Evolutionary conservation across 1,140 invertebrate species (phyloP), one percentile per base, ranked within the genome.

Genomic region (Planococcus citri): DNA sequence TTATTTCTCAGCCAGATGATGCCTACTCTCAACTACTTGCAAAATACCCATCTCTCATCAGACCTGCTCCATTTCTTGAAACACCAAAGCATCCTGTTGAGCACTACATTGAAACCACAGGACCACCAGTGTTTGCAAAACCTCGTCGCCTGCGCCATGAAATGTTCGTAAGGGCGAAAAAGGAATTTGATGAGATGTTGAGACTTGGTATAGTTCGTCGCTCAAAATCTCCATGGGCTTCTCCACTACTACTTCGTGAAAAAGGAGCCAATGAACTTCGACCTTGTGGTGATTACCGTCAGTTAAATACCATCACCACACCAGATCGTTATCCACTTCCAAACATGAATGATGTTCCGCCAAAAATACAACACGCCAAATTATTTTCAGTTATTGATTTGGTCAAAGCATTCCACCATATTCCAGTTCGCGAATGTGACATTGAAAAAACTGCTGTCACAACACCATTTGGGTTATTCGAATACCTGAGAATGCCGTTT

Each of bases 361-460:
- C 77, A 27, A 70, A 68, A 3, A 71, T 84, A 0, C 24, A 71
- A 0, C 79, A 77, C 1, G 73, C 74, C 6, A 76, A 69, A 10
- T 75, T 78, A 27, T 84, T 84, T 69, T 77, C 78, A 1, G 77
- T 73, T 1, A 70, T 85, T 0, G 82, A 85, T 76, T 68, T 84
- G 1, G 71, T 74, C 0, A 73, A 75, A 6, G 83, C 82, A 0
- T 85, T 79, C 72, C 78, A 80, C 75, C 82, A 79, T 25, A 76
- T 80, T 0, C 77, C 77, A 0, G 71, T 79, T 4, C 68, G 67
- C 0, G 21, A 25, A 57, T 73, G 73, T 17, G 76, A 79, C 58
- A 74, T 78, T 3, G 73, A 69, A 9, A 80, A 79, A 72, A 79
- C 76, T 12, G 76, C 77, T 0, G 72, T 79, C 0, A 76, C 72